These are phyloP conservation scores for Olivierus martensii DNA, from an alignment of 1,140 invertebrate genomes.

Conservation along the genomic window DNA sequence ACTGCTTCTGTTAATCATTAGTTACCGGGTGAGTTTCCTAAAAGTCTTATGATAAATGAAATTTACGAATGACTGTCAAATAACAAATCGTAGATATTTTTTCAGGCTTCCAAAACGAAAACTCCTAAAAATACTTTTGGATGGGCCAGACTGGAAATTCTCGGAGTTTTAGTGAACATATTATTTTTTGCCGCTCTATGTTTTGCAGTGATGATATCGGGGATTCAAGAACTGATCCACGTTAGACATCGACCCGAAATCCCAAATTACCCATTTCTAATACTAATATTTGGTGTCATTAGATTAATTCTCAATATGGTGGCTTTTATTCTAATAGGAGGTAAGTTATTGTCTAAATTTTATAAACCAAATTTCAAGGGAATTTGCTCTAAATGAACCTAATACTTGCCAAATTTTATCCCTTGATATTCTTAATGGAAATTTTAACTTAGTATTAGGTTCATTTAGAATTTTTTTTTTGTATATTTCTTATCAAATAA, in stretches of 20 bases:
- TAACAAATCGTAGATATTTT: conserved; percentile 17
- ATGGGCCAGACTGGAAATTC: conserved; percentile 73
- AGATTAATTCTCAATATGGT: conserved; percentile 52
- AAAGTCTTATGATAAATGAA: not conserved
- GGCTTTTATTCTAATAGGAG: conserved; percentile 57
- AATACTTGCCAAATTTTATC: too few species aligned
- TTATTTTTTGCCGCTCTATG: conserved; percentile 68
- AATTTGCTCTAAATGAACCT: too few species aligned
- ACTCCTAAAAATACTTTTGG: conserved; percentile 75
- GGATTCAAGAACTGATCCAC: conserved; percentile 48
- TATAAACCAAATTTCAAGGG: too few species aligned
- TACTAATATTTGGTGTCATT: conserved; percentile 46
- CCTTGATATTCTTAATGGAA: too few species aligned
- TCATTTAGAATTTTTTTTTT: too few species aligned
- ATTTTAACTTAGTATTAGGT: too few species aligned
- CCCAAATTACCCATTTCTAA: conserved; percentile 63
- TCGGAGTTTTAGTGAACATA: conserved; percentile 64
- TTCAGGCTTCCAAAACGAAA: conserved; percentile 79
- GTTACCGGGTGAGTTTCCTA: conserved; percentile 56
- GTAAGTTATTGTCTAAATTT: too few species aligned
- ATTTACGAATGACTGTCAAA: not conserved
- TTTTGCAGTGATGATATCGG: conserved; percentile 64
- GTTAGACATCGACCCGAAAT: conserved; percentile 45
- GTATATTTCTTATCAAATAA: too few species aligned
- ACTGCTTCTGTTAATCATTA: conserved; percentile 73